phyloP scores from a whole-genome alignment of 1,140 invertebrate species.

The Protaetia brevitarsis region DNA sequence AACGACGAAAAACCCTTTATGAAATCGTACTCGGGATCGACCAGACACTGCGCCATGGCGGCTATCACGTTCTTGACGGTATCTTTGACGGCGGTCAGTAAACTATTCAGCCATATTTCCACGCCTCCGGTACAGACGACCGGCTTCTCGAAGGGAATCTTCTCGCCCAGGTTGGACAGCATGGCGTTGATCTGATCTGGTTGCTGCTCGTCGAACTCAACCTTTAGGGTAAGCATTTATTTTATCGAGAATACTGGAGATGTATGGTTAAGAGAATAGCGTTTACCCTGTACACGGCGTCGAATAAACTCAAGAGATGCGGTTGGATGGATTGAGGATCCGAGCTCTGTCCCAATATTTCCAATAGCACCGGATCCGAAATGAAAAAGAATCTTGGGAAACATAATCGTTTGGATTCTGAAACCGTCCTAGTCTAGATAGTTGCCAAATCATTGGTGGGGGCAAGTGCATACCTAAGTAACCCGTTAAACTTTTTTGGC shows the following conservation, averaged over 20 bases:
- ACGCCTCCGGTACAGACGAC: slow-evolving; percentile 77
- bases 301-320: slow-evolving; percentile 81
- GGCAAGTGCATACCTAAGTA: too few species aligned
- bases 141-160: slow-evolving; percentile 67
- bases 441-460: too few species aligned
- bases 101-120: slow-evolving; percentile 77
- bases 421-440: too few species aligned
- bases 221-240: too few species aligned
- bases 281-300: slow-evolving; percentile 72
- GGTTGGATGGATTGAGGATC: slow-evolving; percentile 83
- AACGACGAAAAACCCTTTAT: slow-evolving; percentile 57
- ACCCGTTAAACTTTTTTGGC: slow-evolving; percentile 88
- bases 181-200: slow-evolving; percentile 75
- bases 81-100: slow-evolving; percentile 68
- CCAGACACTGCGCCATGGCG: slow-evolving; percentile 65
- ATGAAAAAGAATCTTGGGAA: slow-evolving; percentile 91
- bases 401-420: slow-evolving; percentile 74
- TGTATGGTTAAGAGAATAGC: too few species aligned
- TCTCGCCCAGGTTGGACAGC: slow-evolving; percentile 75
- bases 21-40: slow-evolving; percentile 72
- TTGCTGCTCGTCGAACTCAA: slow-evolving; percentile 77
- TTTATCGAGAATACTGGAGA: too few species aligned
- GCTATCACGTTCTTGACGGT: slow-evolving; percentile 76
- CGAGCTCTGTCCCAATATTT: slow-evolving; percentile 86
- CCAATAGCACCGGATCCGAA: slow-evolving; percentile 82